These are phyloP conservation scores for Folsomia candida DNA, from an alignment of 2,888 invertebrate genomes.

Conservation along the genomic window DNA sequence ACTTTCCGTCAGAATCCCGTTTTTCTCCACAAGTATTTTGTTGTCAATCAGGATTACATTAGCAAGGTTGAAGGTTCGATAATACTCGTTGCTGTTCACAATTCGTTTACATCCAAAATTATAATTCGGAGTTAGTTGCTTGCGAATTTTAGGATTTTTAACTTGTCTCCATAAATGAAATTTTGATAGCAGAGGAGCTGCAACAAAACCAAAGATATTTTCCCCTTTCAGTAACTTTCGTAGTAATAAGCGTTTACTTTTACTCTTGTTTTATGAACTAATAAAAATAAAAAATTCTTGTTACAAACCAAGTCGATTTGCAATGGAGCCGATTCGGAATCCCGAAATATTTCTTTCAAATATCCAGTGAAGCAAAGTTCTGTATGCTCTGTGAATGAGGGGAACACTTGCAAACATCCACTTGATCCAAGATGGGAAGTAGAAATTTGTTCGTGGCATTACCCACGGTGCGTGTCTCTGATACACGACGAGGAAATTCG, in stretches of 20 bases:
- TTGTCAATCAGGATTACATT: slow-evolving; percentile 25
- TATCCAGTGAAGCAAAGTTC: slow-evolving; percentile 14
- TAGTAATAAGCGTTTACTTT: no score
- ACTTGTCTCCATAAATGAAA: slow-evolving; percentile 17
- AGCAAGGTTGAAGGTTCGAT: slow-evolving; percentile 9
- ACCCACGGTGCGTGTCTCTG: slow-evolving; percentile 37
- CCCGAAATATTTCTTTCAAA: slow-evolving; percentile 16
- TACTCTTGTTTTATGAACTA: no score
- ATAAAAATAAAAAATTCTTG: neutral
- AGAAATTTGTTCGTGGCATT: slow-evolving; percentile 20
- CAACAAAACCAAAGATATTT: no score
- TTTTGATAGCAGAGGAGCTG: slow-evolving; percentile 7
- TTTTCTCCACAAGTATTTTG: slow-evolving; percentile 12
- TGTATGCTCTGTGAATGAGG: slow-evolving; percentile 8
- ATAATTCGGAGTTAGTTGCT: slow-evolving; percentile 29
- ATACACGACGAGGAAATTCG: slow-evolving; percentile 26
- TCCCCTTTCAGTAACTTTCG: no score
- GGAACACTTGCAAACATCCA: slow-evolving; percentile 26
- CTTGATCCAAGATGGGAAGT: slow-evolving; percentile 17
- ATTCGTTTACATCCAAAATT: slow-evolving; percentile 34
- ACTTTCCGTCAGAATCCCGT: slow-evolving; percentile 19
- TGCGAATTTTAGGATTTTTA: slow-evolving; percentile 16
- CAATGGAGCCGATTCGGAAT: slow-evolving; percentile 1
- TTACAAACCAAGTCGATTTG: slow-evolving; percentile 22
- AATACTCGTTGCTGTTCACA: slow-evolving; percentile 26